Percentiles rank a stretch among this genome's conserved stretches.
Evolutionary conservation across 2,797 vertebrate genomes (phyloP).

Genomic region (Pangasius macronema): DNA sequence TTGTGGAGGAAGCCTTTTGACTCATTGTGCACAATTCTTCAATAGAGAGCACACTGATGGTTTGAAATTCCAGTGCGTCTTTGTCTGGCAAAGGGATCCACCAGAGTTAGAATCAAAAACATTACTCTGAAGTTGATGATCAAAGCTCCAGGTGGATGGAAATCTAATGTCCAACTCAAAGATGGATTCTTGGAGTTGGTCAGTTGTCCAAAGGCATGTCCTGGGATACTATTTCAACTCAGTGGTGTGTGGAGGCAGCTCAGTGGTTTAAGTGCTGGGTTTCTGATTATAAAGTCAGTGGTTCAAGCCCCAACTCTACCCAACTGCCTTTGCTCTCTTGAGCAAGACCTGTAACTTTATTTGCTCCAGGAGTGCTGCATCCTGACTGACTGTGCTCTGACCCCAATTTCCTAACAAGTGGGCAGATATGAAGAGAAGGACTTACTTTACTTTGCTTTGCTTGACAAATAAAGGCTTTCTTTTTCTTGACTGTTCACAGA

Average conservation of each 20-base stretch:
- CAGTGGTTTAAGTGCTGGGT: not conserved
- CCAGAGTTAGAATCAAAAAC: too few relatives aligned
- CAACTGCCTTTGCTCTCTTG: too few relatives aligned
- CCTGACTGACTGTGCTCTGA: not conserved
- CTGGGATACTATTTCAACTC: too few relatives aligned
- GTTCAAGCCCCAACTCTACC: not conserved
- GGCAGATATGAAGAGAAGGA: not conserved
- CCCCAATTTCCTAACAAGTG: not conserved
- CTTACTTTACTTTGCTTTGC: too few relatives aligned
- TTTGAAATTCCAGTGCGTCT: not conserved
- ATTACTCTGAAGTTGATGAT: not conserved
- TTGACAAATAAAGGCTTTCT: not conserved
- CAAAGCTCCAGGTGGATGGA: not conserved
- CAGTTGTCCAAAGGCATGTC: too few relatives aligned
- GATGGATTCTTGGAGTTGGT: too few relatives aligned
- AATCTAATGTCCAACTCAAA: not conserved
- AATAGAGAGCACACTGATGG: not conserved
- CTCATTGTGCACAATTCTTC: not conserved
- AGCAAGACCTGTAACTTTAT: too few relatives aligned
- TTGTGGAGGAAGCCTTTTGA: not conserved
- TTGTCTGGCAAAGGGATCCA: too few relatives aligned
- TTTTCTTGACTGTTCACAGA: too few relatives aligned
- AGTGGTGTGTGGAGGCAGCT: too few relatives aligned
- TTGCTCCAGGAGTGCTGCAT: not conserved
- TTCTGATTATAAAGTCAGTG: not conserved